Base-by-base conservation (phyloP, 2,888 invertebrate species). In the Hirudinaria manillensis region DNA sequence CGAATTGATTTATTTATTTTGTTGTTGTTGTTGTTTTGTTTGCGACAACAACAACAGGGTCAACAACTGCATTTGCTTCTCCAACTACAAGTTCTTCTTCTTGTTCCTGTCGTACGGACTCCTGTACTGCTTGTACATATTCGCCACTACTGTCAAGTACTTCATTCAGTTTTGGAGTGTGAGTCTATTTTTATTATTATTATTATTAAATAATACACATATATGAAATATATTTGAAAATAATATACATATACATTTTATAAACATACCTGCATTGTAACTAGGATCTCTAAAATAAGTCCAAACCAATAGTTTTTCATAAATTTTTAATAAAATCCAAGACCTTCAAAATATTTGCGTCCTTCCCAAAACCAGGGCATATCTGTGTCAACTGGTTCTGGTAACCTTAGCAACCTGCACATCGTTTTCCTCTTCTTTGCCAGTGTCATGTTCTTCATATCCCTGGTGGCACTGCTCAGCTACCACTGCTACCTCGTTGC, bases 1-100 rank as follows among this genome's bases (percentile, higher is more conserved):
- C 45, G 13, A 45, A 45, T 45, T 45, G 45, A 16, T 10, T 45
- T 45, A 16, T 45, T 45, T 1, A 16, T 45, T 45, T 10, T 45
- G 3, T 45, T 7, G 13, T 1, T 45, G n/a, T n/a, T n/a, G n/a
- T n/a, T n/a, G n/a, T n/a, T n/a, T n/a, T n/a, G n/a, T n/a, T n/a
- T n/a, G n/a, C n/a, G n/a, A n/a, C n/a, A n/a, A n/a, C n/a, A n/a
- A 4, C 4, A 27, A 7, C 81, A 86, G 87, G 87, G 87, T 95
- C 80, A 95, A 98, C 88, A 98, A 97, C 87, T 99, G 98, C 86
- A 95, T 99, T 77, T 94, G 93, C 85, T 99, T 93, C 88, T 91
- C 92, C 85, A 99, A 99, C 87, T 99, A 99, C 88, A 99, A 99
- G 88, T 99, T 91, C 88, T 99, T 99, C 88, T 91, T 99, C 85